phyloP scores from a whole-genome alignment of 30 jellyfish, hydroid and myxozoan genomes.

The Turritopsis rubra region DNA sequence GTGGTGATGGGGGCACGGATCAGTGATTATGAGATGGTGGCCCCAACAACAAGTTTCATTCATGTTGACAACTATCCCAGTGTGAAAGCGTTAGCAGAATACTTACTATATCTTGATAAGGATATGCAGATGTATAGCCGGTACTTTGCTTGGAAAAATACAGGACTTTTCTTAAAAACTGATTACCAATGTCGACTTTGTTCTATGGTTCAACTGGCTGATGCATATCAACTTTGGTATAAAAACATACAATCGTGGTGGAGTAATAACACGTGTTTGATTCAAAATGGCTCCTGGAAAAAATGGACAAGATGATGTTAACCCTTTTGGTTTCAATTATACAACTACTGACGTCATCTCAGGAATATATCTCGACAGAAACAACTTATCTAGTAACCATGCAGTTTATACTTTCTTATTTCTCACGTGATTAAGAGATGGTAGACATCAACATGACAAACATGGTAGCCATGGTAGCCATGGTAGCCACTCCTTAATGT shows the following conservation, averaged over 20 bases:
- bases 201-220: slow-evolving; percentile 9
- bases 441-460: no score
- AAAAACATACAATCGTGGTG: slow-evolving; percentile 5
- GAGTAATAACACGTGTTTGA: neutral
- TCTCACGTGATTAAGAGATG: no score
- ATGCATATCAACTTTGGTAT: neutral
- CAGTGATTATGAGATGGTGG: slow-evolving; percentile 6
- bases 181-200: slow-evolving; percentile 6
- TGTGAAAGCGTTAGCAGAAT: slow-evolving; percentile 7
- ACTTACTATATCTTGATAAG: neutral
- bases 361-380: no score
- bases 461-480: no score
- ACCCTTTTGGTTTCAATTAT: no score
- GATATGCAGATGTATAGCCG: neutral
- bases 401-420: no score
- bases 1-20: slow-evolving; percentile 14
- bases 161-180: neutral
- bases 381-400: no score
- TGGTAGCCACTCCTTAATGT: no score
- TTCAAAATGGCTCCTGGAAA: neutral
- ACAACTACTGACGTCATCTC: no score
- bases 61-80: slow-evolving; percentile 1
- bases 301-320: neutral
- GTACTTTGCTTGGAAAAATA: slow-evolving; percentile 3
- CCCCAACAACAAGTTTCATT: slow-evolving; percentile 17